Evolutionary conservation across 2,797 vertebrate genomes (phyloP), one percentile per base, ranked within the genome.

Genomic region (Cossypha heuglini): DNA sequence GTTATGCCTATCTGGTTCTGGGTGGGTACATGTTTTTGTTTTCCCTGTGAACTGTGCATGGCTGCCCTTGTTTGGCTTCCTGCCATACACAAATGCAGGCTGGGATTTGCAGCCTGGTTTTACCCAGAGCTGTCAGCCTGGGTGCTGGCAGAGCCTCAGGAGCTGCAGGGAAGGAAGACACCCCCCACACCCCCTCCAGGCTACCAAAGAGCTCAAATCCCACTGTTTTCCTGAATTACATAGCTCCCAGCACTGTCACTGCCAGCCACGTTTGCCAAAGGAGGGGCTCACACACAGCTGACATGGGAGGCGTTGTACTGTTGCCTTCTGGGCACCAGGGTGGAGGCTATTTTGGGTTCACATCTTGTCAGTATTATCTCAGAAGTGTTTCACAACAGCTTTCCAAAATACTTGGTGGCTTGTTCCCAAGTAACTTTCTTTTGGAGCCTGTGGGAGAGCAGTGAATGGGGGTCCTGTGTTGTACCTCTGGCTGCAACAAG

Each of bases 161-260:
- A 74, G n/a, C 14, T 62, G 29, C 4, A 13, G 38, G 49, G 19
- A 64, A 49, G n/a, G 46, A 28, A 49, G 19, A 4, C 21, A 20
- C 6, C 49, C 35, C 17, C 19, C 15, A 5, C 25, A 40, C 6
- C 21, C 13, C 6, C 24, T 58, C 37, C 68, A 76, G 57, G 31
- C 63, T 59, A 3, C 13, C 31, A 5, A 57, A 40, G 17, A 24
- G 28, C 33, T 68, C 29, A 81, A 25, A 61, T 68, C 57, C 42
- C 49, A 5, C 16, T 2, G 5, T 31, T 84, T 58, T 11, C 33
- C 10, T 40, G 48, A 28, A 4, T 52, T 17, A 1, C 21, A 0
- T n/a, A 28, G 6, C 45, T 84, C 9, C 10, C 48, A n/a, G 52
- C 0, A 0, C 25, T 52, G 69, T 40, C 40, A 4, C 42, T 35